A percentile compares a stretch with the other conserved stretches of the same genome.
phyloP scores from a whole-genome alignment of 2,113 vertebrate genomes.

The Meles meles region DNA sequence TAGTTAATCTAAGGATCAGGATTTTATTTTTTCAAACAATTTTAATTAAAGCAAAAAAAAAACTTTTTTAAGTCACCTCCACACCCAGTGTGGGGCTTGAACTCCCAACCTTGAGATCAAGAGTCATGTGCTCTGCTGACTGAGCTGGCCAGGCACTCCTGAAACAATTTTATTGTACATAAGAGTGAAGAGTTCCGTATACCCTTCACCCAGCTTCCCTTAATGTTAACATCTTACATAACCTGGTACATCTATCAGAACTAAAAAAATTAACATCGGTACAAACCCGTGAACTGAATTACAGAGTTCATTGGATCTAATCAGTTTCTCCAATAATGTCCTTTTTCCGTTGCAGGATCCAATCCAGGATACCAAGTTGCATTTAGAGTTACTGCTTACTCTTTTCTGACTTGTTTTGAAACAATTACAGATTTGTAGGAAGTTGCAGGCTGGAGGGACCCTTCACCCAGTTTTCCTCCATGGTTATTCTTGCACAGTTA shows the following conservation, averaged over 20 bases:
- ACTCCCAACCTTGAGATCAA: background rate
- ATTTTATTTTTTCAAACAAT: background rate
- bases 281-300: background rate
- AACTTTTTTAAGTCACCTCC: background rate
- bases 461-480: background rate
- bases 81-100: background rate
- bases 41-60: background rate
- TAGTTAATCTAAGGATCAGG: background rate
- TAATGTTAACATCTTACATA: background rate
- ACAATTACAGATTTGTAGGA: background rate
- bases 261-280: conserved; percentile 19
- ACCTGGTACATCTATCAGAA: background rate
- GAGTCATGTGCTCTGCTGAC: background rate
- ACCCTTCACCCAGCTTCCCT: background rate
- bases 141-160: background rate
- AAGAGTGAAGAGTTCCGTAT: background rate
- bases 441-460: background rate
- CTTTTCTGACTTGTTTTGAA: background rate
- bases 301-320: background rate
- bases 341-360: background rate
- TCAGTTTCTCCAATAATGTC: background rate
- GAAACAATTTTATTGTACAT: background rate
- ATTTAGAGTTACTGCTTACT: background rate
- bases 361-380: background rate
- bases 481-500: background rate